phyloP scores from a whole-genome alignment of 2,888 invertebrate genomes.

The Torymus auratus region DNA sequence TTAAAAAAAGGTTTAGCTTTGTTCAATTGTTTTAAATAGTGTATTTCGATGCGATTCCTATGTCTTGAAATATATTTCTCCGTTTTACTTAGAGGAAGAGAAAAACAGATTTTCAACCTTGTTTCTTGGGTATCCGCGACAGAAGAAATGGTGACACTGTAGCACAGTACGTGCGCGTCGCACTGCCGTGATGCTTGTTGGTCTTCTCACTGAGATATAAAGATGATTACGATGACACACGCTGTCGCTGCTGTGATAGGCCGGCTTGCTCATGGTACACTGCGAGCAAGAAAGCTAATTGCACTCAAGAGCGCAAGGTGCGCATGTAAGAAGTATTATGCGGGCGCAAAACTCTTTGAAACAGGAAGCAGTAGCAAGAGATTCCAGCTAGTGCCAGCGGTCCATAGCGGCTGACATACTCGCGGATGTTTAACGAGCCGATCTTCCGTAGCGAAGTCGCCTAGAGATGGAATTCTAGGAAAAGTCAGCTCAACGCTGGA shows the following conservation, averaged over 20 bases:
- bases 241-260: conserved; percentile 8
- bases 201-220: background rate
- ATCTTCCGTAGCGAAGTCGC: conserved; percentile 8
- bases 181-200: no score
- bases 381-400: conserved; percentile 29
- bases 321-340: conserved; percentile 4
- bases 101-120: no score
- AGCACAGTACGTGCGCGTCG: no score
- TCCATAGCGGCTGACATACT: no score
- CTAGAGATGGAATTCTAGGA: conserved; percentile 59
- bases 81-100: no score
- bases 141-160: no score
- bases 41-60: no score
- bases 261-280: no score
- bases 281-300: conserved; percentile 45
- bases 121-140: no score
- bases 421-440: conserved; percentile 34
- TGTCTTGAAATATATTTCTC: no score
- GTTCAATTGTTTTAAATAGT: no score
- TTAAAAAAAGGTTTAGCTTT: no score
- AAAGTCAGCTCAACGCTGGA: conserved; percentile 61
- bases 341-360: conserved; percentile 2
- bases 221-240: conserved; percentile 27
- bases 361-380: conserved; percentile 10
- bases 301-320: conserved; percentile 2